Evolutionary conservation across 2,797 vertebrate species (phyloP), one percentile per base, ranked within the genome.

Genomic region (Clarias platycephalus): DNA sequence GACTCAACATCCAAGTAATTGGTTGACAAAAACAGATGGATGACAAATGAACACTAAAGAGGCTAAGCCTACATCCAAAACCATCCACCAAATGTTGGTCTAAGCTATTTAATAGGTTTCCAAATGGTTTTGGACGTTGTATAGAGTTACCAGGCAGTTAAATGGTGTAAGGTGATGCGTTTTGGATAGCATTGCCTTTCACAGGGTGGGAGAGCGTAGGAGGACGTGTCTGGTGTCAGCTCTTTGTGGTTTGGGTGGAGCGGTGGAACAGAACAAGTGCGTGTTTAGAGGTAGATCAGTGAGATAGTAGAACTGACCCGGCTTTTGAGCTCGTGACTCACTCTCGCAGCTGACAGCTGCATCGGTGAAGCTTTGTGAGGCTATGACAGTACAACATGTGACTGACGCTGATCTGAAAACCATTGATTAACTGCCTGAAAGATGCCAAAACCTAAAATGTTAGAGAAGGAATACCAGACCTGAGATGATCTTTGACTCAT

Each of bases 181-280:
- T 37, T 40, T 76, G 58, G 40, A 40, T 15, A 49, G 75, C 55
- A 64, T 89, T 85, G 79, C 87, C 66, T 84, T 44, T 72, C 81
- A 77, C 67, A 63, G 74, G 84, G 68, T 63, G 66, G 15, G 34
- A 83, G 86, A 58, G 75, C 34, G 85, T 83, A 71, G 57, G 81
- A 55, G 85, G 75, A 79, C 71, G 87, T 88, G 81, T 90, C 84
- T 83, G 76, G 86, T 89, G 88, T 87, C 85, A 84, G 40, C 26
- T 85, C 86, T 86, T 83, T 87, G 87, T 86, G 81, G 64, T 76
- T 20, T 49, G 83, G 87, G 83, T 83, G 86, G 81, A 84, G 86
- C 44, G 20, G 31, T 62, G 49, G 49, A 67, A 84, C 82, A 83
- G 78, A 85, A 76, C 83, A 85, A 84, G 74, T 83, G 85, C 26